Evolutionary conservation across 2,888 invertebrate species (phyloP).

Genomic region (Prosapia bicincta): DNA sequence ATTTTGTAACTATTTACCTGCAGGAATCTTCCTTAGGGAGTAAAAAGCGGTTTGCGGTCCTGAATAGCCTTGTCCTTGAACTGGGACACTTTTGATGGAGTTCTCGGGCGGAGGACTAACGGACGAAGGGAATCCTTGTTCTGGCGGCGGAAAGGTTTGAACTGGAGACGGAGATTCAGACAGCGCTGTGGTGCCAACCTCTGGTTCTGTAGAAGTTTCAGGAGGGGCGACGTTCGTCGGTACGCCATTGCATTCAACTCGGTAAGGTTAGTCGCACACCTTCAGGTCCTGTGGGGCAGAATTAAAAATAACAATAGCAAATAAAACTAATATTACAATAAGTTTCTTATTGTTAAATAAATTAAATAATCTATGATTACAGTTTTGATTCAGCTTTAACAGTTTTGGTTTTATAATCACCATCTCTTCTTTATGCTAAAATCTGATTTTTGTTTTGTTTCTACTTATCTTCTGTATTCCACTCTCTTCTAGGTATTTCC

Average conservation of each 20-base stretch:
- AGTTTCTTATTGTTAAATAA: too few relatives aligned
- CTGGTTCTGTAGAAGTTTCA: slow-evolving; percentile 28
- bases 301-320: too few relatives aligned
- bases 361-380: too few relatives aligned
- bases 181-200: slow-evolving; percentile 25
- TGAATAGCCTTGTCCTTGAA: slow-evolving; percentile 28
- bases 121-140: slow-evolving; percentile 7
- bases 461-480: too few relatives aligned
- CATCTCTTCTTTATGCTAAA: too few relatives aligned
- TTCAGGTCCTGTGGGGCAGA: slow-evolving; percentile 58
- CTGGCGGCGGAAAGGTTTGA: too few relatives aligned
- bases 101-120: slow-evolving; percentile 18
- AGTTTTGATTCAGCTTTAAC: too few relatives aligned
- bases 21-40: slow-evolving; percentile 32
- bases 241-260: slow-evolving; percentile 55
- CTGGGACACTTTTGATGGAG: slow-evolving; percentile 17
- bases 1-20: slow-evolving; percentile 29
- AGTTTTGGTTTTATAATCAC: too few relatives aligned
- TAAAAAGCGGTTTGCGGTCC: slow-evolving; percentile 26
- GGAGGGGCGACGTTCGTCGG: slow-evolving; percentile 36
- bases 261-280: slow-evolving; percentile 60
- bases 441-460: too few relatives aligned
- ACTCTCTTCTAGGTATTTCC: too few relatives aligned
- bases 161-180: slow-evolving; percentile 16
- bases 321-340: too few relatives aligned